phyloP scores from a whole-genome alignment of 2,797 vertebrate genomes.

The Ibycter americanus region DNA sequence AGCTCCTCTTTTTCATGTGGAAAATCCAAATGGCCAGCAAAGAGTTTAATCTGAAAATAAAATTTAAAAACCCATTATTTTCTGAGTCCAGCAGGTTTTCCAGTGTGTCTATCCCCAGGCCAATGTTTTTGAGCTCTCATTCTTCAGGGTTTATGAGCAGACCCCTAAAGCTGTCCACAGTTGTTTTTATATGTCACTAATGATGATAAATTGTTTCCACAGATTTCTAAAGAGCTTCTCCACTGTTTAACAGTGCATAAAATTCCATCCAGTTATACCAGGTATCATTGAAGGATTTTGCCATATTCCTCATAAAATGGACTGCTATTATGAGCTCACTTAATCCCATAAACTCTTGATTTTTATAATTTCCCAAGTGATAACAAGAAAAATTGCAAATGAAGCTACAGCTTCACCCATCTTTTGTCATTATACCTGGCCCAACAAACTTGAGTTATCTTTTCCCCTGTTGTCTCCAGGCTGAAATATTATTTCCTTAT shows the following conservation, averaged over 20 bases:
- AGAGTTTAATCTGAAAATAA: background rate
- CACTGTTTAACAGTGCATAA: background rate
- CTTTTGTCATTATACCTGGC: background rate
- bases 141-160: background rate
- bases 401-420: background rate
- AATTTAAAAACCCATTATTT: background rate
- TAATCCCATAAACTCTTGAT: background rate
- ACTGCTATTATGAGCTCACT: background rate
- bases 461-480: background rate
- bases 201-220: background rate
- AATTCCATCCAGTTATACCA: background rate
- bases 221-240: background rate
- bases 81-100: background rate
- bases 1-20: background rate
- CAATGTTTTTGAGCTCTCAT: background rate
- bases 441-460: constrained; percentile 12
- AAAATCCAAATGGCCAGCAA: background rate
- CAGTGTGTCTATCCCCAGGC: background rate
- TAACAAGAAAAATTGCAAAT: constrained; percentile 31
- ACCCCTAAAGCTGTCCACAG: background rate
- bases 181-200: background rate
- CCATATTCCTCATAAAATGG: background rate
- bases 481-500: background rate
- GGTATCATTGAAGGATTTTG: background rate
- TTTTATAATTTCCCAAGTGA: constrained; percentile 9